These are phyloP conservation scores for Neoscelio sp. DNA, from an alignment of 2,888 invertebrate species.

Conservation along the genomic window DNA sequence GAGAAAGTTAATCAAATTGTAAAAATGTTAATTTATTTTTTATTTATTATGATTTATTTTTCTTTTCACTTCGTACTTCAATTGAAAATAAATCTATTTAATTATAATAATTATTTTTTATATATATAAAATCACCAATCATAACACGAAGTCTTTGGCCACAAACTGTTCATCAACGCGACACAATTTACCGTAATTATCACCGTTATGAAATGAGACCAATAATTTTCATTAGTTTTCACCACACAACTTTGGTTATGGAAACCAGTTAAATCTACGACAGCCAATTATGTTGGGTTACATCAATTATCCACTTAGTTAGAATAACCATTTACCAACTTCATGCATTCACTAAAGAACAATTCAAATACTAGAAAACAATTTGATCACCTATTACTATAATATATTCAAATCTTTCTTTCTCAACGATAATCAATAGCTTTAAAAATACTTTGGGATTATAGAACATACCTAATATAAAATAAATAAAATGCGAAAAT, in stretches of 20 bases:
- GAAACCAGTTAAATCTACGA: conserved; percentile 33
- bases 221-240: conserved; percentile 45
- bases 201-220: conserved; percentile 14
- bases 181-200: conserved; percentile 41
- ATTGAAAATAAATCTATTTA: not conserved
- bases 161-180: not conserved
- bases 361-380: conserved; percentile 42
- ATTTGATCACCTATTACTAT: not conserved
- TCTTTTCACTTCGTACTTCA: not conserved
- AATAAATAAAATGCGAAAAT: too few species aligned
- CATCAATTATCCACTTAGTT: conserved; percentile 35
- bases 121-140: not conserved
- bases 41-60: too few species aligned
- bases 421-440: too few species aligned
- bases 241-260: conserved; percentile 31
- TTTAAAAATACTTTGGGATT: not conserved
- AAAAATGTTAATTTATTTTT: too few species aligned
- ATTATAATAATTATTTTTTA: not conserved
- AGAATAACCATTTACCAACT: conserved; percentile 39
- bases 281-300: conserved; percentile 25
- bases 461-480: too few species aligned
- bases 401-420: too few species aligned
- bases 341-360: conserved; percentile 22
- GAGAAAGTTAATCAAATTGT: too few species aligned
- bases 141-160: conserved; percentile 3